Evolutionary conservation across 1,140 invertebrate genomes (phyloP), one percentile per base, ranked within the genome.

Genomic region (Pinna nobilis): DNA sequence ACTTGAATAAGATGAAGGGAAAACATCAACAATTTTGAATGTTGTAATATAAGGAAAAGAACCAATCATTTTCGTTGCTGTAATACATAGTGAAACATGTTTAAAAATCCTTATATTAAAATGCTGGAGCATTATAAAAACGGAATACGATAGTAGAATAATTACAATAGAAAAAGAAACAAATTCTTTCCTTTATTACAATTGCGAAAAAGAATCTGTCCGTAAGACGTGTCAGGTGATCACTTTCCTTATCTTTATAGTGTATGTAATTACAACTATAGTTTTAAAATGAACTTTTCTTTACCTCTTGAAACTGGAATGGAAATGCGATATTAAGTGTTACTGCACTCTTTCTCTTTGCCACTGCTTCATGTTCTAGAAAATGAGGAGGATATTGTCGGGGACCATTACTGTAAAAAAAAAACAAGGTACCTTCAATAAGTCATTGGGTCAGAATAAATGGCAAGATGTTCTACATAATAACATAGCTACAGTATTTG

Each of bases 331-430:
- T 63, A 9, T 71, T 68, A 44, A 82, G 70, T 63, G 74, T 77
- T n/a, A 83, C 68, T 63, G 75, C 71, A 11, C 74, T 53, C 44
- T 79, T 76, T 28, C 68, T 71, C 2, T 59, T 77, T 1, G 51
- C 20, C 18, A 84, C 28, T 3, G 81, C 78, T 57, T 81, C 79
- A 65, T 84, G 79, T 66, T 87, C 85, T 23, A 79, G 53, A 1
- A 20, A 37, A 53, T 85, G 84, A 1, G 82, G 81, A 13, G 85
- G 70, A 28, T 81, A 82, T 9, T 79, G 76, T 18, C 85, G 78
- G 49, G 72, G 76, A 1, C 81, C 85, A n/a, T 78, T 68, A 9
- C 82, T 85, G 53, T 25, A 79, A 70, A 49, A 68, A 1, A 47
- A 30, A 64, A 37, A 70, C 18, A 57, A 35, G 28, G 7, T 47